Conservation (phyloP, 2,797 vertebrate genomes). For the Epinephelus awoara region DNA sequence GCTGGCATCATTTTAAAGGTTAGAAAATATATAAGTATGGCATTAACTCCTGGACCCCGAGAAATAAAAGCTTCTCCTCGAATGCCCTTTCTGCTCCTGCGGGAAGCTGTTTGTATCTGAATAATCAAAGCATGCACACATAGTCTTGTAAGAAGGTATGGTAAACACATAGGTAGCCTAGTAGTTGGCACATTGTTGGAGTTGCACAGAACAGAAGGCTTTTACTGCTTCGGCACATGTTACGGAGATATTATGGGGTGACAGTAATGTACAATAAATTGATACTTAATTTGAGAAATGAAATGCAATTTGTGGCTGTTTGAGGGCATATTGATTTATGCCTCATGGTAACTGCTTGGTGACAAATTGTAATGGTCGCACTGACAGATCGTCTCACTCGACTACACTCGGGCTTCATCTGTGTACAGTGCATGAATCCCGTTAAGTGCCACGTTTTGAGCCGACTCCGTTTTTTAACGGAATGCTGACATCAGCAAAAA, state of each 20-base stretch:
- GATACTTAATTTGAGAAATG: slow-evolving; percentile 68
- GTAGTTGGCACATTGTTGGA: slow-evolving; percentile 3
- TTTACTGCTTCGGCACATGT: slow-evolving; percentile 43
- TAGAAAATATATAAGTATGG: slow-evolving; percentile 76
- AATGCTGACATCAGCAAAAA: slow-evolving; percentile 79
- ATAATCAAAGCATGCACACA: slow-evolving; percentile 47
- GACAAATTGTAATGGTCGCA: slow-evolving; percentile 58
- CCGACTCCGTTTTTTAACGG: slow-evolving; percentile 65
- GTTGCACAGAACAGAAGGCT: slow-evolving; percentile 21
- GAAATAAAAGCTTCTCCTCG: slow-evolving; percentile 69
- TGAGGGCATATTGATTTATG: slow-evolving; percentile 70
- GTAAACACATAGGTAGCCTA: slow-evolving; percentile 6
- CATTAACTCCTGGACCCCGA: slow-evolving; percentile 73
- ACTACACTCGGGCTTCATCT: slow-evolving; percentile 46
- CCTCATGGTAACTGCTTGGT: slow-evolving; percentile 53
- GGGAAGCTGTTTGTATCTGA: slow-evolving; percentile 51
- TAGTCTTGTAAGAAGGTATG: slow-evolving; percentile 10
- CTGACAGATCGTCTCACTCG: slow-evolving; percentile 60
- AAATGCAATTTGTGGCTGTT: slow-evolving; percentile 60
- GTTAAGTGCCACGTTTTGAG: slow-evolving; percentile 67
- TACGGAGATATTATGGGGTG: slow-evolving; percentile 47
- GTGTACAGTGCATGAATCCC: slow-evolving; percentile 45
- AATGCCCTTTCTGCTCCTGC: slow-evolving; percentile 45
- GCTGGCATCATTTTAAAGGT: slow-evolving; percentile 78
- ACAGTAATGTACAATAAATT: slow-evolving; percentile 72